Evolutionary conservation across 2,113 vertebrate genomes (phyloP), one percentile per base, ranked within the genome.

Genomic region (Sinosuthora webbiana): DNA sequence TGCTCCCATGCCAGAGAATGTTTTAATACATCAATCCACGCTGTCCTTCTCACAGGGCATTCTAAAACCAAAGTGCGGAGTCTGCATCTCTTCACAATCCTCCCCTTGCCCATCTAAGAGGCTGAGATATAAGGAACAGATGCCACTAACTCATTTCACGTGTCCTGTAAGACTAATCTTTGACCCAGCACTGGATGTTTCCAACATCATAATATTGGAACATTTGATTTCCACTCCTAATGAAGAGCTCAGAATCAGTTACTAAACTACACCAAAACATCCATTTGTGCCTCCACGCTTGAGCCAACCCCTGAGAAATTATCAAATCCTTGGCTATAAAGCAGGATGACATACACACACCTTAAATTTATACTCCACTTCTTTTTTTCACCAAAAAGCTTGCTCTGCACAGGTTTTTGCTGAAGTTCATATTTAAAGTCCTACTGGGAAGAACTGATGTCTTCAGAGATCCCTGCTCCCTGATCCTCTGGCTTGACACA

Each of bases 341-440:
- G 55, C 24, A 52, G 30, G 33, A 78, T 41, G 16, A 68, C 7
- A 85, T 15, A 56, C 21, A 60, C 18, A 73, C 7, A 57, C 19
- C 23, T 79, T 25, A 23, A 56, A 64, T 75, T 75, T 47, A 62
- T 22, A 42, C 13, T 31, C 33, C 9, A 18, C 45, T 31, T 20
- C 2, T n/a, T 39, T 42, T 30, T 27, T 15, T 4, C 6, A 24
- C 9, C 1, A 3, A 19, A 67, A 55, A 18, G 3, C 37, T 28
- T n/a, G 20, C 35, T 57, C 47, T 74, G 30, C 39, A 24, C 6
- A 52, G 15, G 4, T 45, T 15, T 41, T 31, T n/a, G 28, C 30
- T 45, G 27, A 73, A 80, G 30, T 45, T 49, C 15, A 3, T 28
- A 56, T 42, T 84, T 70, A 23, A 76, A 86, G 30, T 28, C 19